phyloP scores from a whole-genome alignment of 2,888 invertebrate species.

The Hypselothyrea guttata region DNA sequence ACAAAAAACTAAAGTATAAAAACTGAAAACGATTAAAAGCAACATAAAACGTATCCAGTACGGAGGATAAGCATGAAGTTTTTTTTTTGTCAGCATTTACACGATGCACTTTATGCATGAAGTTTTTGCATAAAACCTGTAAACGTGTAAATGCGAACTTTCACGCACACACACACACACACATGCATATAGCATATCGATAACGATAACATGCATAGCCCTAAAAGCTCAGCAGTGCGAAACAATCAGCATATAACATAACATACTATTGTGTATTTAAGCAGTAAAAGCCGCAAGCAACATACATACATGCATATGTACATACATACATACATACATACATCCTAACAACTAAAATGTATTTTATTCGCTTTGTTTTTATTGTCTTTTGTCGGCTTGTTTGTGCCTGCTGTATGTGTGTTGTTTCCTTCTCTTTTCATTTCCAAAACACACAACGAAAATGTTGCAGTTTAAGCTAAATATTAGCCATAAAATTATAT shows the following conservation, averaged over 20 bases:
- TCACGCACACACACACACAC: slow-evolving; percentile 23
- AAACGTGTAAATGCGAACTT: too few species aligned
- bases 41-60: slow-evolving; percentile 12
- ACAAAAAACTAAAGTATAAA: background rate
- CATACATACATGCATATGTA: background rate
- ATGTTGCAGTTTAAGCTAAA: too few species aligned
- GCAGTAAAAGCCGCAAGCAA: slow-evolving; percentile 16
- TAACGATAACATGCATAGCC: slow-evolving; percentile 42
- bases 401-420: slow-evolving; percentile 37
- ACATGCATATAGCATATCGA: slow-evolving; percentile 11
- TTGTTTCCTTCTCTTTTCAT: slow-evolving; percentile 26
- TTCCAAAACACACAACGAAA: too few species aligned
- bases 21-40: slow-evolving; percentile 2
- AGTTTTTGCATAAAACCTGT: too few species aligned
- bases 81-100: too few species aligned
- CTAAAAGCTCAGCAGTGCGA: slow-evolving; percentile 35
- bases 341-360: background rate
- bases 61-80: slow-evolving; percentile 22
- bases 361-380: too few species aligned
- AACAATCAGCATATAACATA: slow-evolving; percentile 1
- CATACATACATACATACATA: background rate
- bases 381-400: slow-evolving; percentile 26
- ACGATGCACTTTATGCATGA: too few species aligned
- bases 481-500: too few species aligned
- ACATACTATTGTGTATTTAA: too few species aligned